A percentile compares a stretch with the other conserved stretches of the same genome.
Evolutionary conservation across 1,140 invertebrate genomes (phyloP).

Genomic region (Brachionus angularis): DNA sequence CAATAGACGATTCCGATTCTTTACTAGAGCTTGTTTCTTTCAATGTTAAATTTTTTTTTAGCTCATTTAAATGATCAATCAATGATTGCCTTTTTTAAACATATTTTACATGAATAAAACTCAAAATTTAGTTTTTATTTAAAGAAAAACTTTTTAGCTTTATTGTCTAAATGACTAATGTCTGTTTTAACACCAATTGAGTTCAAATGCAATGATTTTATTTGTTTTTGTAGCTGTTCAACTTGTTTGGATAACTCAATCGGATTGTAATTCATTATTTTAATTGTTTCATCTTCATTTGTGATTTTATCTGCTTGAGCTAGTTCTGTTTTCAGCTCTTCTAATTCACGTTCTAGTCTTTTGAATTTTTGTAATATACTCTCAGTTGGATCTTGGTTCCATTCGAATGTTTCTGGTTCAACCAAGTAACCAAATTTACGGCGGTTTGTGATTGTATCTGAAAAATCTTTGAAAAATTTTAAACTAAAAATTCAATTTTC

Average conservation of each 20-base stretch:
- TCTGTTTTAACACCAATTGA: conserved; percentile 17
- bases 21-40: too few species aligned
- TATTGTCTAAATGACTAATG: conserved; percentile 10
- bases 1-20: neutral
- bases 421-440: conserved; percentile 30
- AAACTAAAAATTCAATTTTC: neutral
- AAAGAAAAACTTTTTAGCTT: conserved; percentile 16
- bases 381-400: conserved; percentile 38
- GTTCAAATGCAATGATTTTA: conserved; percentile 18
- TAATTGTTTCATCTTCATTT: neutral
- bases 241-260: conserved; percentile 14
- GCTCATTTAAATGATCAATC: conserved; percentile 4
- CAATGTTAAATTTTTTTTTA: conserved; percentile 8
- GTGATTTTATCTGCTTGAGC: neutral
- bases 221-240: neutral
- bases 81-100: neutral
- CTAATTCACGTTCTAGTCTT: conserved; percentile 26
- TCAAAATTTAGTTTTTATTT: neutral
- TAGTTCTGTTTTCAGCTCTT: conserved; percentile 1
- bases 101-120: neutral
- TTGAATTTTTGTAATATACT: conserved; percentile 8
- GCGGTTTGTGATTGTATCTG: conserved; percentile 14
- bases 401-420: conserved; percentile 36
- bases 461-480: conserved; percentile 3
- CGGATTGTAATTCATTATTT: neutral